Evolutionary conservation across 2,888 invertebrate genomes (phyloP).

Genomic region (Bellardia pandia): DNA sequence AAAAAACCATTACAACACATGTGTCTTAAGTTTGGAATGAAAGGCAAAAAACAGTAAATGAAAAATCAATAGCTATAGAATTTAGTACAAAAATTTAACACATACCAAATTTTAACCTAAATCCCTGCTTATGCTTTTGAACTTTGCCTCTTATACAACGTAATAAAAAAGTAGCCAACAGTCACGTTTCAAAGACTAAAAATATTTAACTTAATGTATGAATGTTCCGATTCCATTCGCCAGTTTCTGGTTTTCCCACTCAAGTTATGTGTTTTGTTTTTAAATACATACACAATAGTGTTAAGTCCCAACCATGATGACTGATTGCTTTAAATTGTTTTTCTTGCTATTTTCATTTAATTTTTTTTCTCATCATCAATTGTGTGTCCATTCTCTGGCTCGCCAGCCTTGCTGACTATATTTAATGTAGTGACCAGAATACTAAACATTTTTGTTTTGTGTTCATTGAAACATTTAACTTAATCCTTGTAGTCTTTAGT

Average conservation of each 20-base stretch:
- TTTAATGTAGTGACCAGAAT: conserved; percentile 71
- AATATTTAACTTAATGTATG: conserved; percentile 37
- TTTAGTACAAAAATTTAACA: neutral
- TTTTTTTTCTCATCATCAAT: conserved; percentile 23
- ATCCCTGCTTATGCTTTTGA: neutral
- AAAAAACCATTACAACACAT: conserved; percentile 9
- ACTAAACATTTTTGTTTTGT: conserved; percentile 57
- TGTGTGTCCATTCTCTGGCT: neutral
- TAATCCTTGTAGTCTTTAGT: conserved; percentile 70
- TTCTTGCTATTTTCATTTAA: conserved; percentile 74
- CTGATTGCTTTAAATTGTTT: conserved; percentile 80
- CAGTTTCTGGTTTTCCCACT: neutral
- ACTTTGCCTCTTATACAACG: neutral
- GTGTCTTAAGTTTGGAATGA: neutral
- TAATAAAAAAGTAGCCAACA: conserved; percentile 12
- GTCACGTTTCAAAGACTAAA: conserved; percentile 45
- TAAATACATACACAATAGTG: neutral
- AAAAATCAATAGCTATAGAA: neutral
- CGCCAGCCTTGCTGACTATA: too few species aligned
- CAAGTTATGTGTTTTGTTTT: neutral
- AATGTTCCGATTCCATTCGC: neutral
- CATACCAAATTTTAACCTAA: neutral
- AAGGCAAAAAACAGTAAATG: neutral
- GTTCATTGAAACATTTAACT: conserved; percentile 62
- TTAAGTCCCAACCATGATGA: conserved; percentile 64